A percentile compares a stretch with the other conserved stretches of the same genome.
phyloP scores from a whole-genome alignment of 1,140 invertebrate species.

The Delia radicum region DNA sequence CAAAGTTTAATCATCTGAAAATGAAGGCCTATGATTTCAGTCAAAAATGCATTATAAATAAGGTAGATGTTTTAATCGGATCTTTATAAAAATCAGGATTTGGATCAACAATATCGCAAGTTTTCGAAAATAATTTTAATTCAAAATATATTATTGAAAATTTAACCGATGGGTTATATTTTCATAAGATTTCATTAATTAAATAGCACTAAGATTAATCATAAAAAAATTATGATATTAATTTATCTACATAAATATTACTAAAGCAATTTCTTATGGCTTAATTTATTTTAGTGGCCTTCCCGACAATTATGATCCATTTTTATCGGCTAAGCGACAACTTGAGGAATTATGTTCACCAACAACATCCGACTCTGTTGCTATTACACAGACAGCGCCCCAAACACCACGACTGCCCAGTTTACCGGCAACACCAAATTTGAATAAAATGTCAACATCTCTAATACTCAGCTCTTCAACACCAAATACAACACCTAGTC shows the following conservation, averaged over 20 bases:
- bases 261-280: too few species aligned
- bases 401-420: constrained; percentile 18
- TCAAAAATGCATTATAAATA: too few species aligned
- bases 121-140: too few species aligned
- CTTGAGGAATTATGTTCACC: constrained; percentile 66
- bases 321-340: constrained; percentile 68
- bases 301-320: constrained; percentile 65
- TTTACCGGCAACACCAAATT: constrained; percentile 31
- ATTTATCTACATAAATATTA: not conserved
- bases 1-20: too few species aligned
- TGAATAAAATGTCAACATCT: constrained; percentile 35
- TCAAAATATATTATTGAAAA: too few species aligned
- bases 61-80: too few species aligned
- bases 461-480: constrained; percentile 25
- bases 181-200: not conserved
- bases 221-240: too few species aligned
- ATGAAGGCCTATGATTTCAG: too few species aligned
- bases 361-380: constrained; percentile 33
- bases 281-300: constrained; percentile 56
- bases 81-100: too few species aligned
- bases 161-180: not conserved
- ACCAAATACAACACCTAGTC: constrained; percentile 23
- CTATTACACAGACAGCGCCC: not conserved
- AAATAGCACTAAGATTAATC: not conserved
- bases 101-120: too few species aligned